Evolutionary conservation across 2,113 vertebrate genomes (phyloP).

Genomic region (Ginglymostoma cirratum): DNA sequence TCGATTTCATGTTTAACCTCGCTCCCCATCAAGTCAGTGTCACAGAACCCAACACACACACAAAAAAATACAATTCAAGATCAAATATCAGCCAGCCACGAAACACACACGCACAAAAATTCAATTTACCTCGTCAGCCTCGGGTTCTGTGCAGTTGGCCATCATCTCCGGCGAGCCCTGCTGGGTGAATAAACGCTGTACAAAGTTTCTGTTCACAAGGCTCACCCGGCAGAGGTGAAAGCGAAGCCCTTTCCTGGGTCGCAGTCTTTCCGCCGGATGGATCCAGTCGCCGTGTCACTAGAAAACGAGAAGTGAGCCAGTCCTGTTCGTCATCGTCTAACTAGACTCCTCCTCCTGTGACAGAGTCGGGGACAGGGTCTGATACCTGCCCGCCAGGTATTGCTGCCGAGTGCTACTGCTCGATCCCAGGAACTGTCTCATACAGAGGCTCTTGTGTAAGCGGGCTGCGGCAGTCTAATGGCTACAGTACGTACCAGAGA

Average conservation of each 20-base stretch:
- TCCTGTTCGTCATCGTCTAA: background rate
- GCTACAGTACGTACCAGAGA: no score
- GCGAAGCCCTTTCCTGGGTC: background rate
- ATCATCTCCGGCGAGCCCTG: background rate
- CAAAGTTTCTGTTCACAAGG: slow-evolving; percentile 1
- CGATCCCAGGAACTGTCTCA: no score
- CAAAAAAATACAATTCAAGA: background rate
- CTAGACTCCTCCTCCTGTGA: background rate
- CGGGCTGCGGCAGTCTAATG: no score
- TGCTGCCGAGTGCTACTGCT: no score
- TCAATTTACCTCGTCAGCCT: background rate
- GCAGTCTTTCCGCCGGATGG: slow-evolving; percentile 25
- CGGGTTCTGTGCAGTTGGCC: background rate
- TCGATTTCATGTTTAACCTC: background rate
- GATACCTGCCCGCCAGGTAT: slow-evolving; percentile 9
- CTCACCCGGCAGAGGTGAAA: background rate
- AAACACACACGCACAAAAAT: background rate
- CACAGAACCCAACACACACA: background rate
- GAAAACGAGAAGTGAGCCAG: background rate
- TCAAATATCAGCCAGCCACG: background rate
- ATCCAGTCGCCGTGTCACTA: background rate
- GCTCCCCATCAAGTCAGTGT: background rate
- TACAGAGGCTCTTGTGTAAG: no score
- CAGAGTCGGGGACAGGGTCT: background rate
- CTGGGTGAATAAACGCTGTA: background rate